Conservation (phyloP, 2,888 invertebrate species). For the Choreutis nemorana region DNA sequence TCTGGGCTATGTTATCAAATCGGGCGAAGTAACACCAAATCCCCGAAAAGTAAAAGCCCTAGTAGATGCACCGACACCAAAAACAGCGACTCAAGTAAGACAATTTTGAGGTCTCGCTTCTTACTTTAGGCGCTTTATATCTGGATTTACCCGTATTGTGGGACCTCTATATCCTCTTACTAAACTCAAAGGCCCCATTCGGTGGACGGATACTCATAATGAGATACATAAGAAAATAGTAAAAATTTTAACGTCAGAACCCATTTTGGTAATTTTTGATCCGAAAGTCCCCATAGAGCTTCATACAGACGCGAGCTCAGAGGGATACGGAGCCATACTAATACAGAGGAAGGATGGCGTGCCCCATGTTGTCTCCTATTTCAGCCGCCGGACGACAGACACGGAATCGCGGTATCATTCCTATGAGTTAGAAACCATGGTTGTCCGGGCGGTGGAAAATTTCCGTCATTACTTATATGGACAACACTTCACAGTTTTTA, state of each 20-base stretch:
- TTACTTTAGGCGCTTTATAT: slow-evolving; percentile 18
- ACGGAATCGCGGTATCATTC: slow-evolving; percentile 7
- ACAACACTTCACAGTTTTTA: slow-evolving; percentile 8
- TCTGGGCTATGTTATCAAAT: slow-evolving; percentile 11
- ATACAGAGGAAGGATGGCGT: slow-evolving; percentile 5
- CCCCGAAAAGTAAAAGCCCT: slow-evolving; percentile 11
- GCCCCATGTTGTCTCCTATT: slow-evolving; percentile 3
- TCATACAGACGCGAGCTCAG: slow-evolving; percentile 12
- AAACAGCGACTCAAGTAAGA: slow-evolving; percentile 11
- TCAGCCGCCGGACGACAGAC: slow-evolving; percentile 7
- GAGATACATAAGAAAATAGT: slow-evolving; percentile 15
- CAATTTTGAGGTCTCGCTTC: too few relatives aligned
- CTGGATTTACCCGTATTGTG: slow-evolving; percentile 13
- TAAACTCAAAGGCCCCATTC: slow-evolving; percentile 14
- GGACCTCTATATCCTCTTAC: slow-evolving; percentile 17
- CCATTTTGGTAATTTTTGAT: slow-evolving; percentile 12
- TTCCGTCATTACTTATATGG: slow-evolving; percentile 5
- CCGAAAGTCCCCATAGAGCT: slow-evolving; percentile 8
- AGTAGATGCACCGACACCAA: slow-evolving; percentile 9
- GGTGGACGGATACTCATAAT: slow-evolving; percentile 17
- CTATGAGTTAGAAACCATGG: slow-evolving; percentile 10
- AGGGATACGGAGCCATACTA: slow-evolving; percentile 9
- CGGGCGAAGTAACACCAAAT: slow-evolving; percentile 14
- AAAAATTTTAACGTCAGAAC: slow-evolving; percentile 10
- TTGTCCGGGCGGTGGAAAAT: slow-evolving; percentile 1